phyloP scores from a whole-genome alignment of 1,140 invertebrate species.

The Drosophila eugracilis region DNA sequence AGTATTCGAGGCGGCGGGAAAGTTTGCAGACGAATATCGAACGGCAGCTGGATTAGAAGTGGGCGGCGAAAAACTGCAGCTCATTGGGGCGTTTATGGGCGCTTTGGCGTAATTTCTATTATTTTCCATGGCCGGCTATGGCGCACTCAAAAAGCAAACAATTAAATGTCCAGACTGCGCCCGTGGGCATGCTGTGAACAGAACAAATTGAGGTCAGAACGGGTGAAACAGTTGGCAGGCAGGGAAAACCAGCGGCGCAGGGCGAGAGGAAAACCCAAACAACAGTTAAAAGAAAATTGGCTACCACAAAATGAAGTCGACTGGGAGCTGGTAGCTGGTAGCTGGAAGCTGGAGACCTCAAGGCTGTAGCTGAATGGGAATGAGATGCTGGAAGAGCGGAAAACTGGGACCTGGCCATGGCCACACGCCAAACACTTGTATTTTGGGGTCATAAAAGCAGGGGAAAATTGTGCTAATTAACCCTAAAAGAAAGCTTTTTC shows the following conservation, averaged over 20 bases:
- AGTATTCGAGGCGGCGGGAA: conserved; percentile 43
- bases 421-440: conserved; percentile 73
- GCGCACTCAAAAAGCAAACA: conserved; percentile 70
- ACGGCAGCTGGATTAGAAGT: conserved; percentile 41
- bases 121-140: conserved; percentile 59
- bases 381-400: conserved; percentile 33
- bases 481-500: conserved; percentile 71
- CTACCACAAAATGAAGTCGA: conserved; percentile 79
- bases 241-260: not conserved
- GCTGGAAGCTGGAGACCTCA: conserved; percentile 38
- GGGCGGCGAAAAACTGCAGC: conserved; percentile 54
- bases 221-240: conserved; percentile 22
- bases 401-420: conserved; percentile 74
- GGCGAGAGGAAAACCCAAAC: conserved; percentile 57
- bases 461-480: conserved; percentile 83
- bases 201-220: conserved; percentile 76
- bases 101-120: conserved; percentile 80
- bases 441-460: conserved; percentile 77
- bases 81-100: conserved; percentile 67
- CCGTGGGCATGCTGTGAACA: conserved; percentile 74
- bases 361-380: conserved; percentile 24
- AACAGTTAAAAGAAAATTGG: conserved; percentile 83
- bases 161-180: conserved; percentile 79
- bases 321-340: too few species aligned
- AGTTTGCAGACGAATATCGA: conserved; percentile 74